Evolutionary conservation across 1,140 invertebrate species (phyloP).

Genomic region (Colletes latitarsis): DNA sequence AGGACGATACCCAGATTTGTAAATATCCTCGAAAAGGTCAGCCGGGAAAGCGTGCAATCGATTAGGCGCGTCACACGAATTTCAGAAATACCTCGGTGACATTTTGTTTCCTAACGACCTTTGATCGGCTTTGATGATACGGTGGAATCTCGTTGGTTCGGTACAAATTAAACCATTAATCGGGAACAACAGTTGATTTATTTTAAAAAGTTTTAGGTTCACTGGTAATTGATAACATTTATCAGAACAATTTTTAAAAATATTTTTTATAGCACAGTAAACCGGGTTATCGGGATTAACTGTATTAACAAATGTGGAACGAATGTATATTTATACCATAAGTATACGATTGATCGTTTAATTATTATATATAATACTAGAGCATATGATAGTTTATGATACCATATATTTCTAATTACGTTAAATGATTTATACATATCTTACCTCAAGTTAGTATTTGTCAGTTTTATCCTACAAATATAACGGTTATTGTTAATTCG

Average conservation of each 20-base stretch:
- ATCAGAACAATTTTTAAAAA: too few species aligned
- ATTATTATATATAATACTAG: neutral
- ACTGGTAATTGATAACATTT: too few species aligned
- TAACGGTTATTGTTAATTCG: neutral
- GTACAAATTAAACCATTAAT: neutral
- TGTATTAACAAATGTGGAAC: neutral
- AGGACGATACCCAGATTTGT: constrained; percentile 1
- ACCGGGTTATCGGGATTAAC: neutral
- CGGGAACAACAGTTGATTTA: too few species aligned
- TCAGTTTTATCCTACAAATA: neutral
- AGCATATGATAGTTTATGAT: neutral
- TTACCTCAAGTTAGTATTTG: neutral
- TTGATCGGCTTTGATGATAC: neutral
- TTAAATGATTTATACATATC: constrained; percentile 12
- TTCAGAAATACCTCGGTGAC: constrained; percentile 11
- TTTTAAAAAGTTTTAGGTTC: too few species aligned
- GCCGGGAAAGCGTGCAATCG: constrained; percentile 44
- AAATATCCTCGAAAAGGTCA: constrained; percentile 19
- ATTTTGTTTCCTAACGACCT: constrained; percentile 23
- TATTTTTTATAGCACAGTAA: neutral
- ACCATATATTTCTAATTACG: neutral
- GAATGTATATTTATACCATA: neutral
- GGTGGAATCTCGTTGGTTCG: neutral
- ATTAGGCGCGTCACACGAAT: neutral
- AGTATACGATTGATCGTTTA: neutral